Evolutionary conservation across 2,888 invertebrate genomes (phyloP).

Genomic region (Cataglyphis livida): DNA sequence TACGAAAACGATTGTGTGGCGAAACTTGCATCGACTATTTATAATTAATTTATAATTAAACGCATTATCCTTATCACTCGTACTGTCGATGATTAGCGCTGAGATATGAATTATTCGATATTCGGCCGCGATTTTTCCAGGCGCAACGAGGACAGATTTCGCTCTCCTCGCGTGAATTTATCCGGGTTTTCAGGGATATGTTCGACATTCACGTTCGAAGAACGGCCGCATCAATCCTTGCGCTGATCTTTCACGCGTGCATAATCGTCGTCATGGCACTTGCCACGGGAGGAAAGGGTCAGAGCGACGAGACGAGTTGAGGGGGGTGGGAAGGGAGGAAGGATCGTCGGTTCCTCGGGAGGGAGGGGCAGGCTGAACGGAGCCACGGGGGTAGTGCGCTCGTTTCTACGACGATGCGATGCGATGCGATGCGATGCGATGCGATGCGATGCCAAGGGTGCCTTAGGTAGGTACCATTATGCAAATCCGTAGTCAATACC

Average conservation of each 20-base stretch:
- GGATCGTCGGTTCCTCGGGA: slow-evolving; percentile 23
- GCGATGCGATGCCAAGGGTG: slow-evolving; percentile 64
- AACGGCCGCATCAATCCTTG: neutral
- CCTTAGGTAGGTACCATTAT: slow-evolving; percentile 83
- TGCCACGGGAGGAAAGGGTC: neutral
- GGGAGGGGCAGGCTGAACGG: slow-evolving; percentile 32
- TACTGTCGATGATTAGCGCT: slow-evolving; percentile 3
- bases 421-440: slow-evolving; percentile 24
- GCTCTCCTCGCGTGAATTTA: too few relatives aligned
- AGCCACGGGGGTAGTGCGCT: slow-evolving; percentile 62
- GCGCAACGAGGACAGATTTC: neutral
- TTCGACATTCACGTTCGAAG: neutral
- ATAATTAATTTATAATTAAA: too few relatives aligned
- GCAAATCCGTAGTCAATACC: slow-evolving; percentile 85
- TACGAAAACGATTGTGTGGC: neutral
- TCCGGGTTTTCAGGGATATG: neutral
- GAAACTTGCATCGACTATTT: neutral
- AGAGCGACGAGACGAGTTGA: neutral
- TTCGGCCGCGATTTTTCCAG: neutral
- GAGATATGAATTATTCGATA: slow-evolving; percentile 12
- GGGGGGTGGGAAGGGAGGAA: neutral
- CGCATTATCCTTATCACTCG: neutral
- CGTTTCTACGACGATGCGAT: slow-evolving; percentile 56
- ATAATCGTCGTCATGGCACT: neutral
- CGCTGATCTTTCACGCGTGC: slow-evolving; percentile 9